Conservation (phyloP, 2,113 vertebrate species). For the Amphiprion percula region DNA sequence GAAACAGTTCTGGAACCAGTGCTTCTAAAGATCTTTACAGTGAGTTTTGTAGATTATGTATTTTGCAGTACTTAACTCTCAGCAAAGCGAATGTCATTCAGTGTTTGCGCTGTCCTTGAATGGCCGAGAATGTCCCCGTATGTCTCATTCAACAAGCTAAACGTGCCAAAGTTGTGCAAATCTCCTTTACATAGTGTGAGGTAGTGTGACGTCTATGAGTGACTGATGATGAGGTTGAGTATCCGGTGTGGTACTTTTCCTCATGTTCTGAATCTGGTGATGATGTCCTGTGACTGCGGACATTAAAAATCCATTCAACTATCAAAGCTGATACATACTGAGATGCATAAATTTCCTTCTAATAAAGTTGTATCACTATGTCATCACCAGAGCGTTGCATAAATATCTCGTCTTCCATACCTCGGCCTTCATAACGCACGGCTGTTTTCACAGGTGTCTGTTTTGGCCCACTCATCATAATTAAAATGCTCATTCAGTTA, state of each 20-base stretch:
- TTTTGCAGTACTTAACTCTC: too few relatives aligned
- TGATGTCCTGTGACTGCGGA: not conserved
- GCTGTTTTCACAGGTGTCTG: slow-evolving; percentile 32
- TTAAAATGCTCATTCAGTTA: slow-evolving; percentile 27
- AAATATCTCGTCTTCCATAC: slow-evolving; percentile 1
- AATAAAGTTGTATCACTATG: slow-evolving; percentile 2
- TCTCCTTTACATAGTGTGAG: too few relatives aligned
- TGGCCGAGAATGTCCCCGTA: too few relatives aligned
- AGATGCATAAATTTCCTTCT: not conserved
- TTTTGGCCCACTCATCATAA: not conserved
- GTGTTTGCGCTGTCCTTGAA: too few relatives aligned
- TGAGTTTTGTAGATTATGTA: too few relatives aligned
- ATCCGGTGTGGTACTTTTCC: not conserved
- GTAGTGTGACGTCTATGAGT: too few relatives aligned
- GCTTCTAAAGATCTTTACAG: too few relatives aligned
- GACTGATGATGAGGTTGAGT: not conserved
- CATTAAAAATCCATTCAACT: not conserved
- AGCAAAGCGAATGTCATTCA: too few relatives aligned
- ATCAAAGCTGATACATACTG: not conserved
- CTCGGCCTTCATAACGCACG: not conserved
- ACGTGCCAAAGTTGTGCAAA: too few relatives aligned
- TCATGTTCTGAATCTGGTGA: too few relatives aligned
- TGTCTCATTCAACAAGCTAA: too few relatives aligned
- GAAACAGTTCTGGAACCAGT: too few relatives aligned
- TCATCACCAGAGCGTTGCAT: not conserved